Evolutionary conservation across 2,888 invertebrate genomes (phyloP).

Genomic region (Cryptosula pallasiana): DNA sequence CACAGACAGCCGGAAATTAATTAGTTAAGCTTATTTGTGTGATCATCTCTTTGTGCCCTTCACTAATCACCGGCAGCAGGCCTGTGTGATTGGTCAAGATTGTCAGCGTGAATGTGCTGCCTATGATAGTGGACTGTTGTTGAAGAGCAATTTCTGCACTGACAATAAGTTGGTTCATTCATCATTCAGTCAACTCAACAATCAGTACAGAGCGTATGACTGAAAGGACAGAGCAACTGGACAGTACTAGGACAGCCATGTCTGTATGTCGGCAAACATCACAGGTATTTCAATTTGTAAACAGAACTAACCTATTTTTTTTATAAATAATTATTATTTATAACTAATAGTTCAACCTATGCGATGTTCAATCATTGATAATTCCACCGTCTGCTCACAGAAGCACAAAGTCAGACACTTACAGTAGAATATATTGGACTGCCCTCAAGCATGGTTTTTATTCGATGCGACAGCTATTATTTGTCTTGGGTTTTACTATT

Average conservation of each 20-base stretch:
- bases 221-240: background rate
- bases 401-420: too few relatives aligned
- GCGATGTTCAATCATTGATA: too few relatives aligned
- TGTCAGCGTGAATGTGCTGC: background rate
- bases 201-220: constrained; percentile 17
- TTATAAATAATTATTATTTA: too few relatives aligned
- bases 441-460: background rate
- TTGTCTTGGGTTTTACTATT: constrained; percentile 22
- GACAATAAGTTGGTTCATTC: background rate
- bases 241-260: constrained; percentile 1
- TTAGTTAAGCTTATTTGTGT: constrained; percentile 20
- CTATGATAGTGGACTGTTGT: background rate
- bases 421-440: too few relatives aligned
- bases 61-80: constrained; percentile 9
- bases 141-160: background rate
- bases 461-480: constrained; percentile 23
- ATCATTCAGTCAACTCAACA: background rate
- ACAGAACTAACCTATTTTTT: too few relatives aligned
- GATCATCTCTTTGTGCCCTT: constrained; percentile 21
- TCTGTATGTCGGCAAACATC: background rate
- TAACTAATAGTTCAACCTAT: too few relatives aligned
- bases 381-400: too few relatives aligned
- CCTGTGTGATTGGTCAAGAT: constrained; percentile 14
- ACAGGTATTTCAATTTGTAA: constrained; percentile 10
- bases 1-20: constrained; percentile 21